A percentile compares a stretch with the other conserved stretches of the same genome.
Evolutionary conservation across 1,140 invertebrate genomes (phyloP).

Genomic region (Carposina sasakii): DNA sequence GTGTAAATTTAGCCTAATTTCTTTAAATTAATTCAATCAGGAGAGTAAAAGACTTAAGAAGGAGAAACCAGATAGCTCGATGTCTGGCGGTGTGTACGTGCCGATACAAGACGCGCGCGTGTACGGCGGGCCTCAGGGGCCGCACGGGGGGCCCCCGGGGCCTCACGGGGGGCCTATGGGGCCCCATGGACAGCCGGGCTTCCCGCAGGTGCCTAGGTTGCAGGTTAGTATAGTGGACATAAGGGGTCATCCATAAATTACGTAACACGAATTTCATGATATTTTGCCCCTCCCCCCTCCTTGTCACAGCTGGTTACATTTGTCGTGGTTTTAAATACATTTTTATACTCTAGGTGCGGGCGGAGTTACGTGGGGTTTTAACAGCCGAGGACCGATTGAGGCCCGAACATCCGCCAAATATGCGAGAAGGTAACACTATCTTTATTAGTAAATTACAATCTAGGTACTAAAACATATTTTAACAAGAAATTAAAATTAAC

Average conservation of each 20-base stretch:
- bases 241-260: no score
- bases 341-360: conserved; percentile 52
- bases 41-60: conserved; percentile 47
- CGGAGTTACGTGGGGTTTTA: conserved; percentile 47
- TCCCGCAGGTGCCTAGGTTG: no score
- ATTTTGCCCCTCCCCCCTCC: no score
- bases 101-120: conserved; percentile 5
- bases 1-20: no score
- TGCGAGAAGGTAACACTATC: conserved; percentile 55
- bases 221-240: conserved; percentile 46
- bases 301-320: no score
- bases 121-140: not conserved
- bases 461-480: no score
- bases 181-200: conserved; percentile 17
- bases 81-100: not conserved
- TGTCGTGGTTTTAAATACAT: no score
- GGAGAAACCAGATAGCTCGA: conserved; percentile 33
- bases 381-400: conserved; percentile 35
- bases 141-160: not conserved
- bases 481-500: no score
- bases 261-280: no score
- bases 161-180: conserved; percentile 4
- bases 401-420: conserved; percentile 22
- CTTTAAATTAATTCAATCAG: no score
- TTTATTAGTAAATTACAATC: no score